A percentile compares a stretch with the other conserved stretches of the same genome.
phyloP scores from a whole-genome alignment of 2,113 vertebrate species.

The Hyla sarda region DNA sequence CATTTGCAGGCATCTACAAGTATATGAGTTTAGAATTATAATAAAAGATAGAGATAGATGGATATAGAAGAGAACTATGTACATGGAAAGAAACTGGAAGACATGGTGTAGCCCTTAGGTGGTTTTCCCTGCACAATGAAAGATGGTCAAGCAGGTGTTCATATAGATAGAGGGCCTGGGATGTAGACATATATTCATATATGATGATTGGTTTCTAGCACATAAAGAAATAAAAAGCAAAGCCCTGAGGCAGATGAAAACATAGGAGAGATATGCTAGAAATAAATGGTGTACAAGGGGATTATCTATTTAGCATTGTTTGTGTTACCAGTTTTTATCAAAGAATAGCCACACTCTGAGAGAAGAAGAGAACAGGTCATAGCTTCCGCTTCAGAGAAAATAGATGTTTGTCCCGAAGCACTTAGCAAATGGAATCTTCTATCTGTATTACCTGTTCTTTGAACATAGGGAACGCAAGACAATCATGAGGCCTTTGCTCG shows the following conservation, averaged over 20 bases:
- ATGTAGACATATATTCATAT: constrained; percentile 8
- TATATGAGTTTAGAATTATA: neutral
- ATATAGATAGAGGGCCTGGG: neutral
- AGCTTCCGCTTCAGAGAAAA: constrained; percentile 9
- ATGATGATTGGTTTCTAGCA: neutral
- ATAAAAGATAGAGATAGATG: neutral
- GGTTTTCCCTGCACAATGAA: neutral
- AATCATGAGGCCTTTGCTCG: no score
- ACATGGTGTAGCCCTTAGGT: neutral
- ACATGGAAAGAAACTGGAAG: neutral
- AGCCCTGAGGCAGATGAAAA: constrained; percentile 13
- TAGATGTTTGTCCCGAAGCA: constrained; percentile 30
- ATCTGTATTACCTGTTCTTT: neutral
- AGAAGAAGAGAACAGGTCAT: neutral
- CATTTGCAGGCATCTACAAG: no score
- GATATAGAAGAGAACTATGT: neutral
- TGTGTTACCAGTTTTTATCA: constrained; percentile 24
- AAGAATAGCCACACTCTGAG: constrained; percentile 2
- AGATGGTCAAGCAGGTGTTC: constrained; percentile 4
- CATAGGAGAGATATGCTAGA: neutral
- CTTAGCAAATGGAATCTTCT: constrained; percentile 34
- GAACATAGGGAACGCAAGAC: neutral
- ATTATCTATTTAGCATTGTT: neutral
- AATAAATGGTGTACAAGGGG: neutral
- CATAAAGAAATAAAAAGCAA: constrained; percentile 3